phyloP scores from a whole-genome alignment of 2,888 invertebrate genomes.

The Nyleta sp. region DNA sequence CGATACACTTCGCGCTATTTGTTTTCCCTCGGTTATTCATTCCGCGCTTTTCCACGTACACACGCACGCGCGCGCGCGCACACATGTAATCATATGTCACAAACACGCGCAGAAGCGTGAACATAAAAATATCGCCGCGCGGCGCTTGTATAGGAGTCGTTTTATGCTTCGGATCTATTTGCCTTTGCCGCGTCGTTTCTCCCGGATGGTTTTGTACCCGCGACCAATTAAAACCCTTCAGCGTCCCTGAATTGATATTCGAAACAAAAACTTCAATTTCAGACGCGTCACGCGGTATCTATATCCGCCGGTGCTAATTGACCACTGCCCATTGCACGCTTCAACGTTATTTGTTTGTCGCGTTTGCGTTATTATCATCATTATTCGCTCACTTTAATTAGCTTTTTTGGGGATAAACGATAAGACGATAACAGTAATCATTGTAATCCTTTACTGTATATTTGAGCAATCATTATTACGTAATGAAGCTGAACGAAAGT shows the following conservation, averaged over 20 bases:
- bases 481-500: background rate
- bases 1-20: slow-evolving; percentile 59
- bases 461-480: background rate
- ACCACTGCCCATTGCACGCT: slow-evolving; percentile 78
- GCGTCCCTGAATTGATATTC: slow-evolving; percentile 78
- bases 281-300: slow-evolving; percentile 73
- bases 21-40: slow-evolving; percentile 54
- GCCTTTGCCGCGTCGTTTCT: slow-evolving; percentile 69
- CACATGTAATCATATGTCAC: slow-evolving; percentile 48
- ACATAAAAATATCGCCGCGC: slow-evolving; percentile 50
- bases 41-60: slow-evolving; percentile 35
- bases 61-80: slow-evolving; percentile 18
- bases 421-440: slow-evolving; percentile 38
- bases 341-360: slow-evolving; percentile 74
- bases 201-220: slow-evolving; percentile 70
- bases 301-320: slow-evolving; percentile 76
- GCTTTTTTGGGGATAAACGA: slow-evolving; percentile 26
- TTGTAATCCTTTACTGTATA: slow-evolving; percentile 10
- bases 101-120: slow-evolving; percentile 51
- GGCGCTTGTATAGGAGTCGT: slow-evolving; percentile 44
- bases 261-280: slow-evolving; percentile 81
- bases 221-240: slow-evolving; percentile 78
- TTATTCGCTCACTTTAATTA: slow-evolving; percentile 44
- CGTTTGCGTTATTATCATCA: slow-evolving; percentile 57
- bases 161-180: slow-evolving; percentile 63